These are phyloP conservation scores for Accipiter virgatus DNA, from an alignment of 2,113 vertebrate genomes.

Conservation along the genomic window DNA sequence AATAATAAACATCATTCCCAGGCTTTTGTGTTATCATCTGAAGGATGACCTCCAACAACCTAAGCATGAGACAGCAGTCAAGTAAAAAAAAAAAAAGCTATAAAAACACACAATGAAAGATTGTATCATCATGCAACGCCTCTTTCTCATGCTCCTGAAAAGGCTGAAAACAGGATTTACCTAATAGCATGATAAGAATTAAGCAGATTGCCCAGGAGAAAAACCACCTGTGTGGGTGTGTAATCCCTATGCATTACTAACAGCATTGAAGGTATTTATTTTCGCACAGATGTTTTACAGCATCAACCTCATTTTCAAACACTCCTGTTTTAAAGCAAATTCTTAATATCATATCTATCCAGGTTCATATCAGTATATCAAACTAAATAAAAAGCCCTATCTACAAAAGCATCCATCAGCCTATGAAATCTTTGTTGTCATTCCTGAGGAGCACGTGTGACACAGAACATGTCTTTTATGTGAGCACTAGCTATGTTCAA, in stretches of 20 bases:
- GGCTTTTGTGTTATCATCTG: neutral
- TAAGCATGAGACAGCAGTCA: neutral
- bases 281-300: neutral
- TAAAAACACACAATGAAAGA: neutral
- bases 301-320: neutral
- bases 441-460: neutral
- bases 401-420: neutral
- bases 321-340: neutral
- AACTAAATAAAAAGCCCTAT: neutral
- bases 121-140: no score
- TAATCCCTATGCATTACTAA: no score
- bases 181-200: neutral
- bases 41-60: neutral
- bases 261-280: neutral
- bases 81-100: neutral
- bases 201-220: neutral
- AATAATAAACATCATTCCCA: neutral
- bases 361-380: no score
- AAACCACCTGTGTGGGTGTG: neutral
- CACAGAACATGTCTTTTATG: accelerated
- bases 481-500: neutral
- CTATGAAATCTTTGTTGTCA: neutral
- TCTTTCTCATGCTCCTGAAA: neutral
- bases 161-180: neutral
- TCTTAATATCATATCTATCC: neutral